These are phyloP conservation scores for Podiceps cristatus DNA, from an alignment of 2,113 vertebrate species.

Conservation along the genomic window DNA sequence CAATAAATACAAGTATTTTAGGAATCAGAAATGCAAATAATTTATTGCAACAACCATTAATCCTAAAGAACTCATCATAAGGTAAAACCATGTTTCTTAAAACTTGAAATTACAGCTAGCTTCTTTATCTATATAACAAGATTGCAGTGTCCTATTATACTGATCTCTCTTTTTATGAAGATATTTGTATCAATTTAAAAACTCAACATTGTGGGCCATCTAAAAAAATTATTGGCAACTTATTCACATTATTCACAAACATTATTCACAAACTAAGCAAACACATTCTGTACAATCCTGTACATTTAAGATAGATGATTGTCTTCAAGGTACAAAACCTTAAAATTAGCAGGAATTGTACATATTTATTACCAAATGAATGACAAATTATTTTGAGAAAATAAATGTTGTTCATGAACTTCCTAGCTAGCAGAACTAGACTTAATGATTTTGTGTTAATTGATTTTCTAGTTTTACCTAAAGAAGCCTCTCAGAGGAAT, in stretches of 20 bases:
- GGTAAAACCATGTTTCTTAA: neutral
- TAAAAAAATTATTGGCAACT: neutral
- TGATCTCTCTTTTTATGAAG: neutral
- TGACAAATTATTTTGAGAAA: neutral
- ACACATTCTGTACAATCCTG: neutral
- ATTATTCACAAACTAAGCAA: neutral
- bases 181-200: neutral
- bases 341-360: neutral
- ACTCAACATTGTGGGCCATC: neutral
- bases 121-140: neutral
- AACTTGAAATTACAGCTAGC: neutral
- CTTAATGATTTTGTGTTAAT: neutral
- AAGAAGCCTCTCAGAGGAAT: neutral
- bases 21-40: neutral
- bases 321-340: neutral
- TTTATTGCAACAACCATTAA: neutral
- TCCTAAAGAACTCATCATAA: neutral
- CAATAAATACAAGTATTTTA: neutral
- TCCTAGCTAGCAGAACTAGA: neutral
- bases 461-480: neutral
- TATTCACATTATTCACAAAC: neutral
- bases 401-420: neutral
- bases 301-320: neutral
- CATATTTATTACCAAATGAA: neutral
- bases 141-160: neutral